Conservation (phyloP, 2,113 vertebrate genomes). For the Pheucticus melanocephalus region DNA sequence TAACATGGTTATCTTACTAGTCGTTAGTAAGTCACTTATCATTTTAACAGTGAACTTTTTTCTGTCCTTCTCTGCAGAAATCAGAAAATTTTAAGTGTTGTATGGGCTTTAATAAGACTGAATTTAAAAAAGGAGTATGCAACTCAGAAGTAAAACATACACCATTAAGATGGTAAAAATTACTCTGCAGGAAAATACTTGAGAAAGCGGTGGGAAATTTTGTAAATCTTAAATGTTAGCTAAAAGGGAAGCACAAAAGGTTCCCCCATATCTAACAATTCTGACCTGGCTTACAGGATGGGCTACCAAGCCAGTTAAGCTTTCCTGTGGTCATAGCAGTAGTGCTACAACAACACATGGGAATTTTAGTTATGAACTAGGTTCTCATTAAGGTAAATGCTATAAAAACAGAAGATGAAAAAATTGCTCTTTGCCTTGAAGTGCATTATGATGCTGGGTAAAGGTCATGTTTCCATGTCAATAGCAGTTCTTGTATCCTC, state of each 20-base stretch:
- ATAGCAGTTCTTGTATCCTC: neutral
- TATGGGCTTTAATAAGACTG: neutral
- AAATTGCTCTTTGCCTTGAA: neutral
- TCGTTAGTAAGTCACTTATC: neutral
- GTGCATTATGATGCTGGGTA: neutral
- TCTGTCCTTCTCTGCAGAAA: neutral
- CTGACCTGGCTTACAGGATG: neutral
- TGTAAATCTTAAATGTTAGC: neutral
- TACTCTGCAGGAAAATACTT: neutral
- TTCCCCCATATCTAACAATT: neutral
- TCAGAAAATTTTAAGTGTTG: neutral
- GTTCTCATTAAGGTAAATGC: neutral
- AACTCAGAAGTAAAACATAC: neutral
- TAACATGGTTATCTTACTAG: neutral
- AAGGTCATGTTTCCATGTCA: neutral
- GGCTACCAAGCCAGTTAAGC: neutral
- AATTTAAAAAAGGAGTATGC: neutral
- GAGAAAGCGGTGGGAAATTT: neutral
- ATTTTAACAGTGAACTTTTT: neutral
- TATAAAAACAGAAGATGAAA: neutral
- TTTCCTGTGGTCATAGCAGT: neutral
- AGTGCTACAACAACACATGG: neutral
- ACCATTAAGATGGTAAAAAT: neutral
- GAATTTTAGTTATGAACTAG: neutral
- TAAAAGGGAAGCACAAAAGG: neutral